Evolutionary conservation across 2,888 invertebrate genomes (phyloP).

Genomic region (Andrena chrysosceles): DNA sequence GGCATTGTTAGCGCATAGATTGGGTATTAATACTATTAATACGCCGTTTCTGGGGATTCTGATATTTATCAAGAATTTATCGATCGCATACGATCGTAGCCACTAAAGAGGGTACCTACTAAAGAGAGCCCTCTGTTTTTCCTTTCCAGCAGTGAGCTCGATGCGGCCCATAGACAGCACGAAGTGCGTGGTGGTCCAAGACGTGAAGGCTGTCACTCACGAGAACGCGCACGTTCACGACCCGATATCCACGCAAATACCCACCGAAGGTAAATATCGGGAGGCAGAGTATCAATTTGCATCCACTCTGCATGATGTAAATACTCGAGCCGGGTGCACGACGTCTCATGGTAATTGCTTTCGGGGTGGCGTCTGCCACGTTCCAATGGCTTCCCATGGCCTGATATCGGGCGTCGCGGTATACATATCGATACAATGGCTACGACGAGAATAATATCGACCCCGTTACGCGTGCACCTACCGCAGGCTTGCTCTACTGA

Average conservation of each 20-base stretch:
- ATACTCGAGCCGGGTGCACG: conserved; percentile 54
- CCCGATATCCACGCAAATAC: conserved; percentile 89
- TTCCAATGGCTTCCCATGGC: conserved; percentile 54
- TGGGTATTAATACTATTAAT: too few relatives aligned
- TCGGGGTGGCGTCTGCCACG: conserved; percentile 62
- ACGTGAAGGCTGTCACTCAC: conserved; percentile 94
- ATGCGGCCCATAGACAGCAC: conserved; percentile 95
- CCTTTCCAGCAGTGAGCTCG: conserved; percentile 94
- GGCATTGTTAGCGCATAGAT: too few relatives aligned
- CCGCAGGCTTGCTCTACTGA: neutral
- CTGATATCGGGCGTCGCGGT: conserved; percentile 47
- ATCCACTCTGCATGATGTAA: conserved; percentile 70
- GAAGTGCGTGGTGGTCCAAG: conserved; percentile 96
- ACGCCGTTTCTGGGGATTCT: too few relatives aligned
- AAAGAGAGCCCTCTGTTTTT: conserved; percentile 45
- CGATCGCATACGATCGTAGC: too few relatives aligned
- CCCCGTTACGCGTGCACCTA: conserved; percentile 19
- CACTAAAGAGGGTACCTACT: too few relatives aligned
- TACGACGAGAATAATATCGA: conserved; percentile 54
- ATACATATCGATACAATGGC: conserved; percentile 54
- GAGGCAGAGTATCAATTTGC: conserved; percentile 68
- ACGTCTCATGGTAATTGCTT: conserved; percentile 71
- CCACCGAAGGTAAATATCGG: conserved; percentile 88
- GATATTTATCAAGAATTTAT: too few relatives aligned
- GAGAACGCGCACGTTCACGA: conserved; percentile 92